Evolutionary conservation across 2,113 vertebrate species (phyloP).

Genomic region (Porphyrio hochstetteri): DNA sequence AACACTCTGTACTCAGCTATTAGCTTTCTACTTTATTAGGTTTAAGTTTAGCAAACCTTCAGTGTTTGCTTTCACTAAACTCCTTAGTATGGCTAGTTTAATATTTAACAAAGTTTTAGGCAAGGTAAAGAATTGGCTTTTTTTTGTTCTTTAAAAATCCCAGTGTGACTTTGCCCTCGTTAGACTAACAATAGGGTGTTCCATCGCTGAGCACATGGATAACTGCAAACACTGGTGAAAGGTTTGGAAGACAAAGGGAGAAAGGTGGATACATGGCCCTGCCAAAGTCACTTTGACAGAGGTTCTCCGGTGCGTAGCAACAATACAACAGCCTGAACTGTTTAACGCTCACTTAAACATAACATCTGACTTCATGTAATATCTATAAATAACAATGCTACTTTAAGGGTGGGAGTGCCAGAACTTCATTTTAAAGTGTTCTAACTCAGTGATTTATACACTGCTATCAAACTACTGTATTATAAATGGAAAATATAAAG

Average conservation of each 20-base stretch:
- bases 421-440: slow-evolving; percentile 42
- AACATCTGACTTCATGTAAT: slow-evolving; percentile 66
- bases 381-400: slow-evolving; percentile 72
- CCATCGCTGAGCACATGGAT: slow-evolving; percentile 58
- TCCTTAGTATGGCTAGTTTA: slow-evolving; percentile 40
- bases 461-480: slow-evolving; percentile 54
- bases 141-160: neutral
- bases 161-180: slow-evolving; percentile 54
- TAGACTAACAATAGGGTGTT: slow-evolving; percentile 57
- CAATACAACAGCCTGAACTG: slow-evolving; percentile 62
- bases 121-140: slow-evolving; percentile 11
- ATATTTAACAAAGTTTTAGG: slow-evolving; percentile 63
- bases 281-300: slow-evolving; percentile 64
- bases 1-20: neutral
- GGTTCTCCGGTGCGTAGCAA: slow-evolving; percentile 54
- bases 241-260: slow-evolving; percentile 40
- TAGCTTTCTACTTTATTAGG: slow-evolving; percentile 39
- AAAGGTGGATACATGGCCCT: neutral
- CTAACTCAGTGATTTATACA: slow-evolving; percentile 39
- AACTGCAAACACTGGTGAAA: slow-evolving; percentile 50
- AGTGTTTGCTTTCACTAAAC: slow-evolving; percentile 52
- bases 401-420: slow-evolving; percentile 52
- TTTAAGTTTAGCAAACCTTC: slow-evolving; percentile 32
- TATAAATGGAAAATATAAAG: slow-evolving; percentile 44
- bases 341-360: slow-evolving; percentile 71